Conservation (phyloP, 1,140 invertebrate genomes). For the Hyposmocoma kahamanoa region DNA sequence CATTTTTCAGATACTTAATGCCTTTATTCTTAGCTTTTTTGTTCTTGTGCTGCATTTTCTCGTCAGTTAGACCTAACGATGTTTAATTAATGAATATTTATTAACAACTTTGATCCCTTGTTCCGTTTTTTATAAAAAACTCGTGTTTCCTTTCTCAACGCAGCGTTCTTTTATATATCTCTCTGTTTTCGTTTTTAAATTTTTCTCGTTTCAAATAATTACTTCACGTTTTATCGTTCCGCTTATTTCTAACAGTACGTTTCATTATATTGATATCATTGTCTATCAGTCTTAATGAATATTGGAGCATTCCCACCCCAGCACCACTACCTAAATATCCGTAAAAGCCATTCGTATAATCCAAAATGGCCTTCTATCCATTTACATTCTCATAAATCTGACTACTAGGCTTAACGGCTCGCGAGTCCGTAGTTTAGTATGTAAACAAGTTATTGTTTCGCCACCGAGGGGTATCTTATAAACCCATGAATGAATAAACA, state of each 20-base stretch:
- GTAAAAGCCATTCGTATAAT: neutral
- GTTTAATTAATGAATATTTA: neutral
- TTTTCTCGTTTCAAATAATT: too few relatives aligned
- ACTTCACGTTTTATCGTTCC: too few relatives aligned
- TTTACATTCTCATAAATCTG: neutral
- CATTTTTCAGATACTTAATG: too few relatives aligned
- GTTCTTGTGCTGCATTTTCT: neutral
- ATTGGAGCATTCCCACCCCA: neutral
- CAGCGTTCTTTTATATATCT: too few relatives aligned
- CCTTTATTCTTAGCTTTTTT: too few relatives aligned
- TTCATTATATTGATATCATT: neutral
- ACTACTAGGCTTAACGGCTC: neutral
- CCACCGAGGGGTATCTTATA: slow-evolving; percentile 1
- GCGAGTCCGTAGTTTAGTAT: neutral
- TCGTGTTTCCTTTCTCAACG: too few relatives aligned
- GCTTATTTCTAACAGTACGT: neutral
- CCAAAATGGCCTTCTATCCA: neutral
- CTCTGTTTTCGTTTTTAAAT: too few relatives aligned
- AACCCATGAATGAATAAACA: slow-evolving; percentile 4
- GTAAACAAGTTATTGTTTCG: neutral
- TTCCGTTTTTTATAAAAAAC: too few relatives aligned
- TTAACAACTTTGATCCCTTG: too few relatives aligned
- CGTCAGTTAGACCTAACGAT: neutral
- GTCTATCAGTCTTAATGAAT: neutral
- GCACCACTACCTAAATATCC: neutral